Conservation (phyloP, 2,888 invertebrate species). For the Pristionchus exspectatus region DNA sequence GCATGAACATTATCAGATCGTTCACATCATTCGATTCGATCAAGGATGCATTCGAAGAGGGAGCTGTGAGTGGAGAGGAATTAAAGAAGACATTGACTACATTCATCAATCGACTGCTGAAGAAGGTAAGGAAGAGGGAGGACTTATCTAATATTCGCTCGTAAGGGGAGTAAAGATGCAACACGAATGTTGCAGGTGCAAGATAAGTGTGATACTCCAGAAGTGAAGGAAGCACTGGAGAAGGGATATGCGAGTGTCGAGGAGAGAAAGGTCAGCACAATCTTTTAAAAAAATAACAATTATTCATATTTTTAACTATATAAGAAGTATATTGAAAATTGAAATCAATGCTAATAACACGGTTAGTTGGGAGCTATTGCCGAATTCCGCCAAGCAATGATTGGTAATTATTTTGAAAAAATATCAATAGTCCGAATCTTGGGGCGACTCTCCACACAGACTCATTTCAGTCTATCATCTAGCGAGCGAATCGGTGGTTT, state of each 20-base stretch:
- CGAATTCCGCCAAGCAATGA: no score
- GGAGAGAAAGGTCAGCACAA: conserved; percentile 50
- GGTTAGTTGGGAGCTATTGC: no score
- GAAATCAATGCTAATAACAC: no score
- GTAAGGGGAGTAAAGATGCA: neutral
- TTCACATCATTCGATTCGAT: conserved; percentile 51
- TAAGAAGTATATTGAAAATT: no score
- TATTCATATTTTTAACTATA: no score
- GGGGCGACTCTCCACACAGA: no score
- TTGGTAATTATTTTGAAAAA: no score
- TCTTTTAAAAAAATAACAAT: neutral
- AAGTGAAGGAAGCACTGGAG: conserved; percentile 60
- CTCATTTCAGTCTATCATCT: no score
- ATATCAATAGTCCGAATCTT: no score
- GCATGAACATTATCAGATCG: neutral
- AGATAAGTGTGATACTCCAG: conserved; percentile 63
- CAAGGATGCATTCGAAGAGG: conserved; percentile 54
- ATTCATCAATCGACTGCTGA: conserved; percentile 71
- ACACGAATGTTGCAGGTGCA: conserved; percentile 58
- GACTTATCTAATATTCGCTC: no score
- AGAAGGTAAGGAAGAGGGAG: conserved; percentile 56
- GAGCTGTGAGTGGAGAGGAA: conserved; percentile 59
- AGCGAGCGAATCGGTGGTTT: neutral
- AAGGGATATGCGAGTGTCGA: conserved; percentile 62
- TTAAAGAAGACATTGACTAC: conserved; percentile 66